A percentile compares a stretch with the other conserved stretches of the same genome.
Conservation (phyloP, 35 echinoderm and acorn worm species). For the Apostichopus japonicus region DNA sequence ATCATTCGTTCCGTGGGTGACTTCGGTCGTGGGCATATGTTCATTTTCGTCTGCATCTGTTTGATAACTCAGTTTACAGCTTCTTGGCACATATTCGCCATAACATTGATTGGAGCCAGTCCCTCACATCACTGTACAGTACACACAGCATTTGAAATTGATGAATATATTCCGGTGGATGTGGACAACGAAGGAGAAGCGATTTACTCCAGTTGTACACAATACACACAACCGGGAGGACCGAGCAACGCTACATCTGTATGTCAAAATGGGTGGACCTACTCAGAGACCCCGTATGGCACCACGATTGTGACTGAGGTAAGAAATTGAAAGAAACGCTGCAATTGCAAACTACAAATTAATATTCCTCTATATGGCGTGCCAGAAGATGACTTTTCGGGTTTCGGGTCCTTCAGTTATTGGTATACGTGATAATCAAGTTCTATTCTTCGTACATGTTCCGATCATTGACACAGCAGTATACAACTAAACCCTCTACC, state of each 20-base stretch:
- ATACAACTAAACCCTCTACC: no score
- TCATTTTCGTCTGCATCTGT: background rate
- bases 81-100: slow-evolving; percentile 1
- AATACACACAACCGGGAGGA: background rate
- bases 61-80: background rate
- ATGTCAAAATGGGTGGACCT: slow-evolving; percentile 24
- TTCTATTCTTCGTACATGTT: no score
- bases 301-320: slow-evolving; percentile 40
- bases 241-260: background rate
- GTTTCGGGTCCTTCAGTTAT: no score
- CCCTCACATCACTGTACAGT: slow-evolving; percentile 21
- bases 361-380: no score
- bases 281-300: slow-evolving; percentile 13
- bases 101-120: slow-evolving; percentile 7
- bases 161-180: background rate
- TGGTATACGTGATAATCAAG: no score
- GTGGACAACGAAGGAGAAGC: background rate
- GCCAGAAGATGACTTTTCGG: no score
- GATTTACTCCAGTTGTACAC: background rate
- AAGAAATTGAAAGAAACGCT: background rate
- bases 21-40: slow-evolving; percentile 2
- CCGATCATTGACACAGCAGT: no score
- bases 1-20: background rate
- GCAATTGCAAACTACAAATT: no score
- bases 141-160: background rate